Evolutionary conservation across 2,113 vertebrate genomes (phyloP), one percentile per base, ranked within the genome.

Genomic region (Paedocypris sp.): DNA sequence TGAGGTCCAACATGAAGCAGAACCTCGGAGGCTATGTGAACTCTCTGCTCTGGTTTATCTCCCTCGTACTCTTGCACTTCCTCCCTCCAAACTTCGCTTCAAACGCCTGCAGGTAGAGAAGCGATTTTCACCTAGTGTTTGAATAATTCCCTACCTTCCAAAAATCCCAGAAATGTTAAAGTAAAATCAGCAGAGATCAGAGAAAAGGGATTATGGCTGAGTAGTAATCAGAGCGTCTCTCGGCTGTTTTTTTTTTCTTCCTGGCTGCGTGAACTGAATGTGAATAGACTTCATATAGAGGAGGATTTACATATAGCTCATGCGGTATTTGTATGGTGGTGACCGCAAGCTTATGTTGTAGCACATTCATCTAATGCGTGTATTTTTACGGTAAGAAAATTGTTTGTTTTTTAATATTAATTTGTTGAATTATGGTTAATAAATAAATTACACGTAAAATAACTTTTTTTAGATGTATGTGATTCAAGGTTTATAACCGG

Each of bases 71-170:
- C 61, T 62, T 12, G 51, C n/a, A n/a, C n/a, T n/a, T n/a, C n/a
- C 69, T 45, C 65, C 62, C 66, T 48, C 49, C 67, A 53, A 64
- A 79, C 57, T 45, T 79, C 74, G 70, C 47, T 54, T 72, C 77
- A 79, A 66, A 81, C 69, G 80, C 84, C 82, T 82, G 82, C 76
- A 89, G 84, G 83, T 83, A 80, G 72, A 75, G 78, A 88, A 84
- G 80, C 82, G 85, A 92, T 91, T 90, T 90, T 84, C 85, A 85
- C 79, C 75, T 84, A 74, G 67, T 85, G 90, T 90, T 90, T 90
- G 85, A 89, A 89, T 86, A 84, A 88, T 88, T 85, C 80, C 81
- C 81, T n/a, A n/a, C 77, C 79, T 74, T 83, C 79, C 79, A 60
- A 67, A 62, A 52, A 64, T 64, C 35, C 57, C 35, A 67, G 68